Evolutionary conservation across 2,888 invertebrate genomes (phyloP).

Genomic region (Byasa hedistus): DNA sequence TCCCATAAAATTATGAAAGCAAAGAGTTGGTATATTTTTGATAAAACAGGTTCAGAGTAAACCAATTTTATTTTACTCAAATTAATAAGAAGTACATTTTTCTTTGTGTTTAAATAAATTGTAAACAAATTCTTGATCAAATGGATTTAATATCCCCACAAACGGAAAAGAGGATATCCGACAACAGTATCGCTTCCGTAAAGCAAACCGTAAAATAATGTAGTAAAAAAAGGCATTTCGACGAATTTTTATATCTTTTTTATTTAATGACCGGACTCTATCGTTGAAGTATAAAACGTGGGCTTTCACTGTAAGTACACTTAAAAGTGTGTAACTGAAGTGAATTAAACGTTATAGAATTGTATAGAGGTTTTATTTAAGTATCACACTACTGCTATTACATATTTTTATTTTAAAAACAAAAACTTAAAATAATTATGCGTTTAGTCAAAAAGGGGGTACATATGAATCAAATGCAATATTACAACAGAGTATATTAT

Average conservation of each 20-base stretch:
- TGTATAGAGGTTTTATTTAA: conserved; percentile 14
- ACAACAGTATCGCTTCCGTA: conserved; percentile 28
- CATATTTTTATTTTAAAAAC: too few relatives aligned
- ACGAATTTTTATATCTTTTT: conserved; percentile 28
- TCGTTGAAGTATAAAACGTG: conserved; percentile 26
- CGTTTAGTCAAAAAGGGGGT: too few relatives aligned
- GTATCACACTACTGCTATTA: background rate
- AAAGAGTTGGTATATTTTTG: too few relatives aligned
- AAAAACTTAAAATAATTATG: too few relatives aligned
- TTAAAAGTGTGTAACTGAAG: conserved; percentile 26
- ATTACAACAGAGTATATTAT: too few relatives aligned
- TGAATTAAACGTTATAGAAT: conserved; percentile 16
- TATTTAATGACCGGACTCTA: conserved; percentile 27
- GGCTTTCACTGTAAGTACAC: conserved; percentile 26
- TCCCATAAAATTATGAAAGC: too few relatives aligned
- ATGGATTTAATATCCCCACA: conserved; percentile 14
- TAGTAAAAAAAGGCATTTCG: conserved; percentile 16
- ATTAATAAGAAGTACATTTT: background rate
- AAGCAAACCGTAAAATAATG: conserved; percentile 29
- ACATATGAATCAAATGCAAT: too few relatives aligned
- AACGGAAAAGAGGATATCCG: conserved; percentile 19
- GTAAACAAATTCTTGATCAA: conserved; percentile 4
- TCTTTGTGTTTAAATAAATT: background rate
- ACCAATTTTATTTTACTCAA: background rate
- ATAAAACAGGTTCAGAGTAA: background rate